Percentiles rank a stretch among this genome's conserved stretches.
Conservation (phyloP, 2,888 invertebrate species). For the Rotaria macrura region DNA sequence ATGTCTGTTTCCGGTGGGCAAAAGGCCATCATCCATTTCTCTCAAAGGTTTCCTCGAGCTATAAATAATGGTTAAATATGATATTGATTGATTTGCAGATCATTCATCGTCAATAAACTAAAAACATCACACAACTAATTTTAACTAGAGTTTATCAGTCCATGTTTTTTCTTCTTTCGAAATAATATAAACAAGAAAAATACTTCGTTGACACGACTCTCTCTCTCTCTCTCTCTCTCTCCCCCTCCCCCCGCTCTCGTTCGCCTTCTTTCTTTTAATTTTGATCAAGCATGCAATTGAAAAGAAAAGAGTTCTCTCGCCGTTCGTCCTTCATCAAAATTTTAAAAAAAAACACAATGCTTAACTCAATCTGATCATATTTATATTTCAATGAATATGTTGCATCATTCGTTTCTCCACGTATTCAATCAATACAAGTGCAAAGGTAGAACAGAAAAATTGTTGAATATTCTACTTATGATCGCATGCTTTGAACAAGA, state of each 20-base stretch:
- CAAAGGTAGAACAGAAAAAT: not conserved
- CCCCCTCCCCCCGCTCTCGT: too few species aligned
- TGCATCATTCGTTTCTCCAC: not conserved
- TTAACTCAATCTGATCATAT: too few species aligned
- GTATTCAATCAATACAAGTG: not conserved
- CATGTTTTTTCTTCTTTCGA: not conserved
- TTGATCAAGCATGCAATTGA: too few species aligned
- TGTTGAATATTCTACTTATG: not conserved
- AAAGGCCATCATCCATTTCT: not conserved
- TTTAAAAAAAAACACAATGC: too few species aligned
- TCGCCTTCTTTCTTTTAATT: too few species aligned
- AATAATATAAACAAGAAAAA: not conserved
- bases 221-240: too few species aligned
- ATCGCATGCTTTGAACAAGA: not conserved
- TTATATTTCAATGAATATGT: not conserved
- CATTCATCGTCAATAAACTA: not conserved
- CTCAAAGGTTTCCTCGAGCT: not conserved
- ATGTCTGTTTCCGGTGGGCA: constrained; percentile 12
- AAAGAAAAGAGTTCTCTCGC: too few species aligned
- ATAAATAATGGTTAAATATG: not conserved
- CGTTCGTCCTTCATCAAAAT: too few species aligned
- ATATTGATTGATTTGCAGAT: not conserved
- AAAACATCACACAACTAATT: not conserved
- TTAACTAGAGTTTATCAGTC: not conserved
- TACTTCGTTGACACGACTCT: too few species aligned